Conservation (phyloP, 1,140 invertebrate genomes). For the Heliconius nattereri region DNA sequence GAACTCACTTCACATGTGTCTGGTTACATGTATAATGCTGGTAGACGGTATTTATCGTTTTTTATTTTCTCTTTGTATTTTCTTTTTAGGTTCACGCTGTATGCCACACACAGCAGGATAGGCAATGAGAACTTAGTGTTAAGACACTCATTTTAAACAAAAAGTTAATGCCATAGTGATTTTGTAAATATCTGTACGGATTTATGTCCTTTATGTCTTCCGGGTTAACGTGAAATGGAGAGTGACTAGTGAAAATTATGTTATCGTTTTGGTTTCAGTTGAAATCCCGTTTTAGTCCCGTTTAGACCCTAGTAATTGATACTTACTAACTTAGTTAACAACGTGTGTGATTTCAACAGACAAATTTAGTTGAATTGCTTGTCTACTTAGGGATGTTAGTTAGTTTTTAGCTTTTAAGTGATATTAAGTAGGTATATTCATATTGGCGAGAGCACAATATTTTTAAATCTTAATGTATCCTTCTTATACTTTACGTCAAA, state of each 20-base stretch:
- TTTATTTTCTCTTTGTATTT: too few relatives aligned
- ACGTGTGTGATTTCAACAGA: neutral
- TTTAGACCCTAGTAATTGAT: neutral
- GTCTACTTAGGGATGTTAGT: neutral
- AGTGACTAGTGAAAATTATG: neutral
- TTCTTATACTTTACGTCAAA: too few relatives aligned
- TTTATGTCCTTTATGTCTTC: neutral
- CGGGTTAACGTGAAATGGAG: neutral
- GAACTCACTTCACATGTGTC: neutral
- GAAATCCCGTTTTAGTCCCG: neutral
- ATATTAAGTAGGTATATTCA: too few relatives aligned
- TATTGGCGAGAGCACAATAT: too few relatives aligned
- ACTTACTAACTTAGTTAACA: neutral
- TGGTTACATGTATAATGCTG: neutral
- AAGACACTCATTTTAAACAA: too few relatives aligned
- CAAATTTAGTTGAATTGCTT: neutral
- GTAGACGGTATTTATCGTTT: too few relatives aligned
- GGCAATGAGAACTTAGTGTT: neutral
- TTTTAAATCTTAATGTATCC: too few relatives aligned
- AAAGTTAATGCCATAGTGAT: too few relatives aligned
- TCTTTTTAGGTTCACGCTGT: neutral
- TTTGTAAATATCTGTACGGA: neutral
- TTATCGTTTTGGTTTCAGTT: neutral
- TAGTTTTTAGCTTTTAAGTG: too few relatives aligned
- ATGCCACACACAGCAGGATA: neutral